phyloP scores from a whole-genome alignment of 2,113 vertebrate genomes.

The Cranoglanis bouderius region DNA sequence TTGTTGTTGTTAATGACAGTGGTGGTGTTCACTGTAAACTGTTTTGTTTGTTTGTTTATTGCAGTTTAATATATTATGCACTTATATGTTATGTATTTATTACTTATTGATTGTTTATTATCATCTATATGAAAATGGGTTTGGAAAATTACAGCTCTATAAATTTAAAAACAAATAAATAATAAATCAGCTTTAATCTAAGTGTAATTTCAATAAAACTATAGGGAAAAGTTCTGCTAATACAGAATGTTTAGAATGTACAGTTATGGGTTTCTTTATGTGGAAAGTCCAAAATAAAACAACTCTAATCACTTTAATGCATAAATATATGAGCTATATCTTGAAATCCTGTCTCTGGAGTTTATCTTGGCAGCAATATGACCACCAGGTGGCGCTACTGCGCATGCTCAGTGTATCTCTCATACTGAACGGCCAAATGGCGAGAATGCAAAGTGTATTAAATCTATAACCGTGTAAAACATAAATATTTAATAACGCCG shows the following conservation, averaged over 20 bases:
- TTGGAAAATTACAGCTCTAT: neutral
- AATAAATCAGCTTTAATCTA: neutral
- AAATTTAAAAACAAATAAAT: neutral
- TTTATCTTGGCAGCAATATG: neutral
- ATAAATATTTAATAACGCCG: conserved; percentile 12
- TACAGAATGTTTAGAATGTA: neutral
- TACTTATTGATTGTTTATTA: neutral
- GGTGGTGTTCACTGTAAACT: too few species aligned
- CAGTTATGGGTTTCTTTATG: neutral
- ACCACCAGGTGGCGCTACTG: conserved; percentile 22
- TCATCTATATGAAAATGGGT: neutral
- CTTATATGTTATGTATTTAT: neutral
- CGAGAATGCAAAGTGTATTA: conserved; percentile 1
- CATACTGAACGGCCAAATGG: neutral
- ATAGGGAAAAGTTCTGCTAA: neutral
- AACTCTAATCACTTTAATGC: neutral
- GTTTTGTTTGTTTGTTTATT: neutral
- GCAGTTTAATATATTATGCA: neutral
- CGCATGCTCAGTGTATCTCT: neutral
- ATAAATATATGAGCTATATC: neutral
- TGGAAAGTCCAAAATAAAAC: neutral
- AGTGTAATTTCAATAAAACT: neutral
- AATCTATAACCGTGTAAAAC: conserved; percentile 10
- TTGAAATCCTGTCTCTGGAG: neutral
- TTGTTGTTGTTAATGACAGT: too few species aligned